These are phyloP conservation scores for Seriola dumerili DNA, from an alignment of 2,113 vertebrate genomes.

Conservation along the genomic window DNA sequence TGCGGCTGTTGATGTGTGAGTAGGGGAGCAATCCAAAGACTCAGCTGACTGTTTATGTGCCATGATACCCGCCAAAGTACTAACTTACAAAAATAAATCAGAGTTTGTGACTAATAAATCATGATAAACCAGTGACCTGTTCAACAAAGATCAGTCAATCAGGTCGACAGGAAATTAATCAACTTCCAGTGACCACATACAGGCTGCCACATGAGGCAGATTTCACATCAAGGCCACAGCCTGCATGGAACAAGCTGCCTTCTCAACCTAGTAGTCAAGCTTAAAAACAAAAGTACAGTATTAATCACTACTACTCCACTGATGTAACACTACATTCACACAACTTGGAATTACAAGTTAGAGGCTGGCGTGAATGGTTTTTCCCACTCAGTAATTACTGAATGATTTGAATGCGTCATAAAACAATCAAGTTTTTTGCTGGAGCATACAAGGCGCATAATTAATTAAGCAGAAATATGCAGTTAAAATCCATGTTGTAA, in stretches of 20 bases:
- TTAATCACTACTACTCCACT: background rate
- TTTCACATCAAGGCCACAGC: conserved; percentile 7
- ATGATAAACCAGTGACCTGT: background rate
- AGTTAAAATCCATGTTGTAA: background rate
- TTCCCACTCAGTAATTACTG: background rate
- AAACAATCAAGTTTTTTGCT: conserved; percentile 13
- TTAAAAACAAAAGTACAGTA: conserved; percentile 24
- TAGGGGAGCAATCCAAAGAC: background rate
- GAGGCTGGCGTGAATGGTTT: background rate
- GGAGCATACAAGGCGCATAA: background rate
- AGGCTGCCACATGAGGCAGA: background rate
- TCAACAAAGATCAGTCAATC: conserved; percentile 4
- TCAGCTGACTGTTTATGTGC: background rate
- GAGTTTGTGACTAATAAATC: background rate
- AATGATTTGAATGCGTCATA: background rate
- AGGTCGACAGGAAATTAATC: background rate
- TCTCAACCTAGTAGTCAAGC: background rate
- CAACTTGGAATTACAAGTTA: background rate
- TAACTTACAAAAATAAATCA: background rate
- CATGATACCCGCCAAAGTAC: background rate
- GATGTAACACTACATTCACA: background rate
- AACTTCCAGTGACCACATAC: background rate
- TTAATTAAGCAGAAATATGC: background rate
- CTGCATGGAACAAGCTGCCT: background rate
- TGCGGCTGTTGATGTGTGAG: conserved; percentile 5